phyloP scores from a whole-genome alignment of 1,140 invertebrate genomes.

The Tyrophagus putrescentiae region DNA sequence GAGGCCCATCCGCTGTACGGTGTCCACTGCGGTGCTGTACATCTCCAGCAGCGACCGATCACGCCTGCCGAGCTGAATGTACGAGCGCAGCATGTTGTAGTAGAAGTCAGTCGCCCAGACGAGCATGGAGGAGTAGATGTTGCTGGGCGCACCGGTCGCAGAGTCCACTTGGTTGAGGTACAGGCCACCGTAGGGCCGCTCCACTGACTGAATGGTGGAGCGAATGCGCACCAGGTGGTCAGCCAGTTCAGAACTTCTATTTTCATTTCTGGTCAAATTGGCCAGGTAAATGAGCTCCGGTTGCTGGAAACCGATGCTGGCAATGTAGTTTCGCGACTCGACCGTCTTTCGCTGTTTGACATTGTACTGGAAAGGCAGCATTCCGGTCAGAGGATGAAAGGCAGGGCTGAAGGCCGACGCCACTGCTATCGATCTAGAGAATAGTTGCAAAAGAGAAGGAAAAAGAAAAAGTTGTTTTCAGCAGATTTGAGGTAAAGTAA shows the following conservation, averaged over 20 bases:
- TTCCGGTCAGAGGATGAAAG: slow-evolving; percentile 68
- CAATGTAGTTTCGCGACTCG: slow-evolving; percentile 77
- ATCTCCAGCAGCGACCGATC: slow-evolving; percentile 70
- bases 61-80: slow-evolving; percentile 65
- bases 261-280: slow-evolving; percentile 81
- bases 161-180: slow-evolving; percentile 97
- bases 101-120: slow-evolving; percentile 96
- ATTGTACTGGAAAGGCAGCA: slow-evolving; percentile 87
- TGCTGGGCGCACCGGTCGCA: slow-evolving; percentile 70
- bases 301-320: slow-evolving; percentile 91
- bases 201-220: slow-evolving; percentile 51
- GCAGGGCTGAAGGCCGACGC: slow-evolving; percentile 87
- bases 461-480: no score
- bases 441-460: no score
- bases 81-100: slow-evolving; percentile 92
- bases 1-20: slow-evolving; percentile 36
- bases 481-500: no score
- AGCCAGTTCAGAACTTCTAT: no score
- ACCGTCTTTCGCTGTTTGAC: slow-evolving; percentile 56
- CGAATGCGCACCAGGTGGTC: slow-evolving; percentile 64
- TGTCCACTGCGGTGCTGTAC: slow-evolving; percentile 79
- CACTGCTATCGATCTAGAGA: slow-evolving; percentile 70
- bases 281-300: slow-evolving; percentile 90
- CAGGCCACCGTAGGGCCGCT: slow-evolving; percentile 80
- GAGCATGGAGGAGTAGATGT: slow-evolving; percentile 69